A percentile compares a stretch with the other conserved stretches of the same genome.
Conservation (phyloP, 2,113 vertebrate species). For the Lontra canadensis region DNA sequence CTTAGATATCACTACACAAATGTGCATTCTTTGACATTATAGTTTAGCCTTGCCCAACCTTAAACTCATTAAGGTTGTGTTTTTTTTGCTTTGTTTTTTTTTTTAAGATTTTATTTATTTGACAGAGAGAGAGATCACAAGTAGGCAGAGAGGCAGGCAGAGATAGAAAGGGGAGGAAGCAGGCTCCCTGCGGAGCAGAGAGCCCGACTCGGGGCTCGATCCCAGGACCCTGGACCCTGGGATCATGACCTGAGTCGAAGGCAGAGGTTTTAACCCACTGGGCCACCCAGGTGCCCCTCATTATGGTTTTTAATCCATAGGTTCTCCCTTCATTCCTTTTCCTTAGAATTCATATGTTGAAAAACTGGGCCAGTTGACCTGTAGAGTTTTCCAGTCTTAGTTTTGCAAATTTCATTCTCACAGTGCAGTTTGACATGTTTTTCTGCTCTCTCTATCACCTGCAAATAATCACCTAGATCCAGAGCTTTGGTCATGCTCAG, state of each 20-base stretch:
- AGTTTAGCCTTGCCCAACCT: background rate
- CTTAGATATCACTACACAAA: background rate
- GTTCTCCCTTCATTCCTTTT: background rate
- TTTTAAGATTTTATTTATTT: too few relatives aligned
- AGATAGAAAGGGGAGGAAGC: too few relatives aligned
- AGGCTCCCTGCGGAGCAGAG: too few relatives aligned
- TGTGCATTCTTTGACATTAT: background rate
- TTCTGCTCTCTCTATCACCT: background rate
- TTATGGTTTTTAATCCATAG: background rate
- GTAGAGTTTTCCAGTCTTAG: background rate
- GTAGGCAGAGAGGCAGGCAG: too few relatives aligned
- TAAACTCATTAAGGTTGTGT: background rate
- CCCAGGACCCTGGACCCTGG: too few relatives aligned
- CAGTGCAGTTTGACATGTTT: background rate
- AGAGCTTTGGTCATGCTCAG: slow-evolving; percentile 3
- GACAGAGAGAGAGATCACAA: too few relatives aligned
- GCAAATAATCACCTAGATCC: background rate
- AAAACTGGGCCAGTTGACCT: background rate
- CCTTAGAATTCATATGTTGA: background rate
- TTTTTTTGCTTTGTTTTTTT: background rate
- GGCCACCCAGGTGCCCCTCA: background rate
- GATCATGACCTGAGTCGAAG: too few relatives aligned
- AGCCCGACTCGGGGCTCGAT: too few relatives aligned
- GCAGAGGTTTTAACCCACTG: too few relatives aligned
- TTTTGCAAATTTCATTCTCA: background rate